These are phyloP conservation scores for Peromyscus nudipes DNA, from an alignment of 2,797 vertebrate species.

Conservation along the genomic window DNA sequence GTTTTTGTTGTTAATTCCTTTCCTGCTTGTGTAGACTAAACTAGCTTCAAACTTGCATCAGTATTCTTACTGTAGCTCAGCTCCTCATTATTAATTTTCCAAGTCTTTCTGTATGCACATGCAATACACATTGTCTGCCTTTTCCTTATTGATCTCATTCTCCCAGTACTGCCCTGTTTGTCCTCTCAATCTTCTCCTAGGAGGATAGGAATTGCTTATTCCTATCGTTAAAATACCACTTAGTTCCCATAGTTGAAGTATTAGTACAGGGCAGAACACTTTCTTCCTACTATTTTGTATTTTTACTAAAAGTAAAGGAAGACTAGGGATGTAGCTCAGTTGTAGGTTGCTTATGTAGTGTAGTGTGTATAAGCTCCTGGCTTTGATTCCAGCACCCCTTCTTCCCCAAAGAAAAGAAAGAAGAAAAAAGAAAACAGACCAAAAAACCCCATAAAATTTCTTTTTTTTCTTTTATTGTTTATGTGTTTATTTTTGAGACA, in stretches of 20 bases:
- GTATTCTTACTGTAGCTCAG: background rate
- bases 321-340: background rate
- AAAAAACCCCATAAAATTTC: background rate
- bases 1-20: background rate
- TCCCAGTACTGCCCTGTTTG: background rate
- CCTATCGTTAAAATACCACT: background rate
- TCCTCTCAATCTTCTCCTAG: background rate
- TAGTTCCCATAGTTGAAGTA: background rate
- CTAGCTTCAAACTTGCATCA: no score
- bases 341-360: background rate
- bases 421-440: background rate
- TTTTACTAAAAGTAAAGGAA: slow-evolving; percentile 33
- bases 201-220: background rate
- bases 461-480: background rate
- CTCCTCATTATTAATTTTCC: background rate
- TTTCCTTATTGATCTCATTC: background rate
- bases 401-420: background rate
- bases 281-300: background rate
- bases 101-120: background rate
- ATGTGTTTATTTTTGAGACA: background rate
- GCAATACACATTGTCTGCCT: background rate
- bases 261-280: background rate
- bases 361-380: background rate
- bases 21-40: background rate
- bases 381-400: background rate